Conservation (phyloP, 2,888 invertebrate genomes). For the Pseudolycoriella hygida region DNA sequence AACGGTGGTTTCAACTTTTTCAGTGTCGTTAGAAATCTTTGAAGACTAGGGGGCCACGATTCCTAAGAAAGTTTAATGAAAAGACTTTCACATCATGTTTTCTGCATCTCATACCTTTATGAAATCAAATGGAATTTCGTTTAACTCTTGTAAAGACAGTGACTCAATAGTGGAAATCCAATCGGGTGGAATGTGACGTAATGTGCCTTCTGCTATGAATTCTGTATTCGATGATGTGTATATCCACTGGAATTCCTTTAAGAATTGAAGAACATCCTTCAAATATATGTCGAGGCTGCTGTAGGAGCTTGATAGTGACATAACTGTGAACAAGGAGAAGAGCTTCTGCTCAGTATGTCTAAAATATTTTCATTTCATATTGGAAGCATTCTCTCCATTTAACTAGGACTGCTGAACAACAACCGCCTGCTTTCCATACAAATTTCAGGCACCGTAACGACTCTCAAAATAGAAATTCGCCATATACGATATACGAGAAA, state of each 20-base stretch:
- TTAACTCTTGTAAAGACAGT: slow-evolving; percentile 31
- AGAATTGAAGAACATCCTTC: slow-evolving; percentile 33
- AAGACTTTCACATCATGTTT: not conserved
- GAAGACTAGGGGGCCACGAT: slow-evolving; percentile 26
- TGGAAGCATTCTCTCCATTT: too few relatives aligned
- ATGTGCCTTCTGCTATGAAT: slow-evolving; percentile 34
- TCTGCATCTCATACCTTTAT: slow-evolving; percentile 13
- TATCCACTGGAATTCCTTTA: slow-evolving; percentile 41
- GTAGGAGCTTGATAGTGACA: too few relatives aligned
- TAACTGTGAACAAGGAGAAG: too few relatives aligned
- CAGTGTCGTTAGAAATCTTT: slow-evolving; percentile 23
- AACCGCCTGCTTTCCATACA: too few relatives aligned
- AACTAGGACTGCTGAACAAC: too few relatives aligned
- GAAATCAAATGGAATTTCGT: slow-evolving; percentile 27
- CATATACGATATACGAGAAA: too few relatives aligned
- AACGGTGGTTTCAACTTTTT: slow-evolving; percentile 13
- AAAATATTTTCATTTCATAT: too few relatives aligned
- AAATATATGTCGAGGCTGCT: slow-evolving; percentile 30
- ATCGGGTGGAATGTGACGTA: slow-evolving; percentile 35
- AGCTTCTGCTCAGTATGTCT: too few relatives aligned
- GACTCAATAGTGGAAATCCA: slow-evolving; percentile 26
- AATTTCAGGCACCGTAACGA: too few relatives aligned
- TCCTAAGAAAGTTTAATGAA: slow-evolving; percentile 18
- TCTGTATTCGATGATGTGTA: slow-evolving; percentile 47
- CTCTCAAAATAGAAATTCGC: too few relatives aligned